Evolutionary conservation across 2,797 vertebrate species (phyloP), one percentile per base, ranked within the genome.

Genomic region (Sardinella longiceps): DNA sequence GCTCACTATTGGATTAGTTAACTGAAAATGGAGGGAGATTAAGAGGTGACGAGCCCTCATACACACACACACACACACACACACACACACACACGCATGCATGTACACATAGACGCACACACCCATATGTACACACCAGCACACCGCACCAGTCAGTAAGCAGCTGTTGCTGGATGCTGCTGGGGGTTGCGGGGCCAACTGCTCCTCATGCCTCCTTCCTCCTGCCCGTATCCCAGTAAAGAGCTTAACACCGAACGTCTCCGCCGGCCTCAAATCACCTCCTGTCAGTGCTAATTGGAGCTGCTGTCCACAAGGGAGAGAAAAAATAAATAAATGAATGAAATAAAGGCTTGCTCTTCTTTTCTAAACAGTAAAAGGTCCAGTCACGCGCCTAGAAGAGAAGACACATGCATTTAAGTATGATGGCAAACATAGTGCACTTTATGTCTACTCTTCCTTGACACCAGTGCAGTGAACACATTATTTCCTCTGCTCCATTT

Each of bases 1-100:
- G 33, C 88, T 91, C 87, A 84, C 85, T 85, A 84, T 90, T 89
- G 90, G 90, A 84, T 92, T 92, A 87, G 81, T 91, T 83, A 88
- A 90, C 82, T 80, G 87, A 43, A 77, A 77, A 77, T 9, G 87
- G 81, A 15, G 43, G 82, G 84, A 86, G 85, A 91, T 90, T 83
- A 88, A 74, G 87, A 85, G 83, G n/a, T 81, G 80, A 60, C 50
- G 80, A 84, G 80, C 80, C 37, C 37, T 20, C 18, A 51, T 9
- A 10, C 33, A 39, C 18, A 77, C 70, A 77, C 33, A 77, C 33
- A 77, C 70, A 77, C 70, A 39, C 18, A 39, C 70, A 23, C 33
- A 74, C 25, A 39, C 66, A 74, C 37, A 39, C 15, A 74, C 66
- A 23, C 5, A 39, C 30, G 5, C 66, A 74, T 0, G 1, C 30